Conservation (phyloP, 2,888 invertebrate species). For the Sarcophaga caerulescens region DNA sequence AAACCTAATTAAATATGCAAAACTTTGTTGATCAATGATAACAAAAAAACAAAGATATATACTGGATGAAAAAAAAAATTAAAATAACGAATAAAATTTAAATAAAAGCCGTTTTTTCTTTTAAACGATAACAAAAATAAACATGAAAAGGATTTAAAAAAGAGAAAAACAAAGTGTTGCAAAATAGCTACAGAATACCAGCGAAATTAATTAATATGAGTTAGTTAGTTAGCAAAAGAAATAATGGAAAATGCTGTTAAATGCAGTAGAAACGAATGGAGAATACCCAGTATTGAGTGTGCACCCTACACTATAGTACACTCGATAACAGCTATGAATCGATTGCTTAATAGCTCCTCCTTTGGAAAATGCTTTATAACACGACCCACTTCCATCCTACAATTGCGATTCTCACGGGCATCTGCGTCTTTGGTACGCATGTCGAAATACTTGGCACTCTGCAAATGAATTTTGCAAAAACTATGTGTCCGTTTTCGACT, state of each 20-base stretch:
- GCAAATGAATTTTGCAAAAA: no score
- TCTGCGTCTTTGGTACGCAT: no score
- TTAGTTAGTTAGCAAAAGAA: background rate
- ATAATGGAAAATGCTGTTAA: background rate
- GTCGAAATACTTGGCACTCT: no score
- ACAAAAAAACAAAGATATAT: background rate
- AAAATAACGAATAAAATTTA: background rate
- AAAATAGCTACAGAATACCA: background rate
- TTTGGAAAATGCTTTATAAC: no score
- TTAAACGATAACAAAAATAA: background rate
- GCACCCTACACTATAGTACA: no score
- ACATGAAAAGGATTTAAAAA: background rate
- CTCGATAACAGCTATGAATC: no score
- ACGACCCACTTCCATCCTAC: no score
- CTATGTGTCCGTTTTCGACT: no score
- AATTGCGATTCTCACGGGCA: no score
- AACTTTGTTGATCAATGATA: conserved; percentile 41
- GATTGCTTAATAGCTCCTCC: no score
- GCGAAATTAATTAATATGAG: conserved; percentile 56
- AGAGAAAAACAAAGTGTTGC: background rate
- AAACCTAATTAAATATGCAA: conserved; percentile 64
- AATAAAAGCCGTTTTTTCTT: background rate
- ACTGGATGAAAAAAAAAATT: background rate
- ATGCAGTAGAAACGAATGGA: background rate
- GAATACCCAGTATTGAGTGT: no score